Conservation (phyloP, 2,113 vertebrate species). For the Podilymbus podiceps region DNA sequence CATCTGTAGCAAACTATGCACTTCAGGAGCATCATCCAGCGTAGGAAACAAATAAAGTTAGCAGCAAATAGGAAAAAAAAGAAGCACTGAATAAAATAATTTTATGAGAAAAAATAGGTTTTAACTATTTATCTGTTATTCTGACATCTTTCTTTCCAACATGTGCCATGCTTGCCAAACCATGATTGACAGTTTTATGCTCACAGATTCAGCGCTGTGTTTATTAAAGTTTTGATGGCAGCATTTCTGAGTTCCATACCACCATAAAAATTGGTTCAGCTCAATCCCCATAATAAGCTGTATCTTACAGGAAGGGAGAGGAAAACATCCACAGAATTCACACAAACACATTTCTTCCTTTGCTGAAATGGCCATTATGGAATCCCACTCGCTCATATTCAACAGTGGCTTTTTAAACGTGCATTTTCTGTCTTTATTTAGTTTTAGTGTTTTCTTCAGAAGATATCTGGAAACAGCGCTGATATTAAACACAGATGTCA, state of each 20-base stretch:
- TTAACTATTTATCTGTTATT: not conserved
- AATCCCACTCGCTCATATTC: not conserved
- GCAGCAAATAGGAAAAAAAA: not conserved
- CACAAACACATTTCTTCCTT: not conserved
- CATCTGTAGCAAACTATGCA: not conserved
- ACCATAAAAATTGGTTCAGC: not conserved
- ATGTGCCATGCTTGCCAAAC: not conserved
- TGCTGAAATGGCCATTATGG: not conserved
- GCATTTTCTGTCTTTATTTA: slow-evolving; percentile 18
- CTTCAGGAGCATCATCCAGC: not conserved
- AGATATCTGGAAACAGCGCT: not conserved
- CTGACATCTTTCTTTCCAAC: not conserved
- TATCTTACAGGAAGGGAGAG: not conserved
- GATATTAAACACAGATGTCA: slow-evolving; percentile 30
- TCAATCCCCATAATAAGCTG: not conserved
- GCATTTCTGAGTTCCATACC: not conserved
- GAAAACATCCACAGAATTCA: not conserved
- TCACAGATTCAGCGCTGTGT: not conserved
- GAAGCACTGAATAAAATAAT: not conserved
- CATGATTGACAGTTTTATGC: not conserved
- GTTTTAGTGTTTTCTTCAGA: not conserved
- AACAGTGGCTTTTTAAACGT: not conserved
- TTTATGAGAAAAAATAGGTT: rapidly evolving
- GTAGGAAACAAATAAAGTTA: not conserved
- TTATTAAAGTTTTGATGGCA: not conserved